These are phyloP conservation scores for Copidosoma floridanum DNA, from an alignment of 1,140 invertebrate genomes.

Conservation along the genomic window DNA sequence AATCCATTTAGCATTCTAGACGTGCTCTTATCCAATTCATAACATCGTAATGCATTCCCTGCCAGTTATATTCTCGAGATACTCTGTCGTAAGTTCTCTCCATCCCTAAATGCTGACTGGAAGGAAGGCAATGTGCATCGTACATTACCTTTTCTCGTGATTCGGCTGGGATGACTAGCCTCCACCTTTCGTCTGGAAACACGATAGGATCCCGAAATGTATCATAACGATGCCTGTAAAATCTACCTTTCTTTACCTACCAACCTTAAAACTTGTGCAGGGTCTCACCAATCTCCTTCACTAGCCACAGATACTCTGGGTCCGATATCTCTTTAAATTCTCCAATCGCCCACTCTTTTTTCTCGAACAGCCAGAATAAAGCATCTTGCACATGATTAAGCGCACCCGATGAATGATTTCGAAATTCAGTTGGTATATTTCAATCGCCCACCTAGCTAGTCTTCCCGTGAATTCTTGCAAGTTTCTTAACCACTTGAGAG, in stretches of 20 bases:
- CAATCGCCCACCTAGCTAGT: too few species aligned
- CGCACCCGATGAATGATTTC: too few species aligned
- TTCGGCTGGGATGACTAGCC: neutral
- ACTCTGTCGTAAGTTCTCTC: neutral
- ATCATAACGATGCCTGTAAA: neutral
- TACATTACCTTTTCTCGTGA: neutral
- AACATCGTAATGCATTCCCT: neutral
- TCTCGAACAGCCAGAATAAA: too few species aligned
- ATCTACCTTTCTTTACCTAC: neutral
- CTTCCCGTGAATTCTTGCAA: too few species aligned
- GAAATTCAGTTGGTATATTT: too few species aligned
- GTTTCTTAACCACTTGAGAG: too few species aligned
- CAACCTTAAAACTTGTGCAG: too few species aligned
- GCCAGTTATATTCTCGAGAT: neutral
- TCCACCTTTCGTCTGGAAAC: neutral
- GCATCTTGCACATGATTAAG: too few species aligned
- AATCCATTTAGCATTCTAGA: constrained; percentile 30
- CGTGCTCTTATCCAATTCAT: neutral
- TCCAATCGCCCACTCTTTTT: too few species aligned
- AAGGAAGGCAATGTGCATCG: neutral
- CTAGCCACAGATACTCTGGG: too few species aligned
- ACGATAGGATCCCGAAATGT: neutral
- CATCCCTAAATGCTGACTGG: neutral
- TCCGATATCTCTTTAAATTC: too few species aligned
- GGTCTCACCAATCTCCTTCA: too few species aligned